Evolutionary conservation across 2,797 vertebrate genomes (phyloP), one percentile per base, ranked within the genome.

Genomic region (Phaenicophaeus curvirostris): DNA sequence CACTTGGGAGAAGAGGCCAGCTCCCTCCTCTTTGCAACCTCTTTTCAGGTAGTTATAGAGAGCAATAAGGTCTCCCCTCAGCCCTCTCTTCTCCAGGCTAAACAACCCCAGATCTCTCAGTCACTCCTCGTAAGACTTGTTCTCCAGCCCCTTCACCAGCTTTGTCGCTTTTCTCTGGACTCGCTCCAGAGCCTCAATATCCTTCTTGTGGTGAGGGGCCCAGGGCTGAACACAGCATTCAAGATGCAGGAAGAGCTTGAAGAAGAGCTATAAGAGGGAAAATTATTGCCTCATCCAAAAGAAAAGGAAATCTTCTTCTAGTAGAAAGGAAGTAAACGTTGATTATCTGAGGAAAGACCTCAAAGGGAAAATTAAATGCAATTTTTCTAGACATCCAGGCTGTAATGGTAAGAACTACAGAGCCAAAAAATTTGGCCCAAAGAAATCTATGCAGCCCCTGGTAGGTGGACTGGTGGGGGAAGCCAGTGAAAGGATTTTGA

Each of bases 341-440:
- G 57, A 68, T 93, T 76, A 85, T 83, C 61, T 94, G 83, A 83
- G 57, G 85, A 75, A 95, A 81, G 67, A 87, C 27, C 69, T 89
- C 59, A 93, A 82, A 85, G 37, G 31, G 85, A 87, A 95, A 95
- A 92, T 25, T 73, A 54, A 44, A 35, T 72, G 30, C 33, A 75
- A 3, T 89, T 91, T 93, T 95, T 74, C 76, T 51, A 74, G 39
- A 53, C 44, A 81, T 48, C 21, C 46, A 74, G 31, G 30, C 54
- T 62, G 61, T 62, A 72, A 74, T 74, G 14, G 28, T 95, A 46
- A 66, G 57, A 89, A 78, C 41, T 66, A 42, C 35, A 68, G 51
- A 81, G n/a, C 21, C 63, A 68, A 89, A 85, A 61, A 69, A 0
- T 0, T 66, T 83, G 37, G 19, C 42, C 65, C 13, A 71, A 58